phyloP scores from a whole-genome alignment of 2,113 vertebrate species.

The mouse (Mus musculus) region GRCm39 chr2:133928501-133929000 shows the following conservation, averaged over 20 bases:
- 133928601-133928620: background rate
- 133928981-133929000: background rate
- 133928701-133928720: background rate
- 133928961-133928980: background rate
- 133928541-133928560: background rate
- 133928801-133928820: background rate
- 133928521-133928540: background rate
- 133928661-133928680: background rate
- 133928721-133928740: background rate
- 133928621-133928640: background rate
- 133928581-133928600: rapidly evolving
- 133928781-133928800: background rate
- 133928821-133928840: background rate
- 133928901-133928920: background rate
- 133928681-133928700: background rate
- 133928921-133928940: constrained; percentile 5
- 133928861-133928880: constrained; percentile 12
- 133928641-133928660: background rate
- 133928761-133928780: background rate
- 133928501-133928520: background rate
- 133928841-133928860: background rate
- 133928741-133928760: background rate
- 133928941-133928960: too few species aligned
- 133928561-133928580: background rate
- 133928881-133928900: too few species aligned